These are phyloP conservation scores for Sorex araneus DNA, from an alignment of 2,113 vertebrate species.

Conservation along the genomic window DNA sequence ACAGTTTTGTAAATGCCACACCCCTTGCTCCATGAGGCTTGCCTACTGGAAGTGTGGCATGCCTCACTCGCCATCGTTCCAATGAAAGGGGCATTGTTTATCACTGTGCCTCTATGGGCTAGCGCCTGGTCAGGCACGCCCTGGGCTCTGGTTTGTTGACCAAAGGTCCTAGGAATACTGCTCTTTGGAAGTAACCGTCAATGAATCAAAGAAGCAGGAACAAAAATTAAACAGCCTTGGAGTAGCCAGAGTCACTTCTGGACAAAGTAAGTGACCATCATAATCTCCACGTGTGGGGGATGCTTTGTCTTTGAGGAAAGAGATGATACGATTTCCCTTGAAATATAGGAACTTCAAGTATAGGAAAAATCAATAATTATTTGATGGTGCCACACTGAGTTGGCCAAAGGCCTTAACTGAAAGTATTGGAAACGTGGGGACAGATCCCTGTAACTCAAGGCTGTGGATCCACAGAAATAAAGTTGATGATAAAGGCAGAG, in stretches of 20 bases:
- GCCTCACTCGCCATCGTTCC: neutral
- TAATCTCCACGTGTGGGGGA: neutral
- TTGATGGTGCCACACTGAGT: neutral
- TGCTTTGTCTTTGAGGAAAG: neutral
- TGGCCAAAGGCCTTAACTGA: constrained; percentile 6
- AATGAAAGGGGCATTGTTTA: neutral
- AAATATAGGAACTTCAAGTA: constrained; percentile 42
- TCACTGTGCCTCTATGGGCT: neutral
- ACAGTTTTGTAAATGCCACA: neutral
- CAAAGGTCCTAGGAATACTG: neutral
- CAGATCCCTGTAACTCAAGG: constrained; percentile 38
- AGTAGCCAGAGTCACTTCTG: neutral
- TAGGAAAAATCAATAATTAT: neutral
- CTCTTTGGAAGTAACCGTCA: neutral
- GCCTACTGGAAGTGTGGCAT: neutral
- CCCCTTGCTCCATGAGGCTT: neutral
- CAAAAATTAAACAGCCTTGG: constrained; percentile 29
- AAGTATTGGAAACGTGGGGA: constrained; percentile 51
- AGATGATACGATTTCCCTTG: neutral
- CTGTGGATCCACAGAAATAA: neutral
- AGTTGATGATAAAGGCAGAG: constrained; percentile 36
- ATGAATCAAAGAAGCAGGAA: constrained; percentile 7
- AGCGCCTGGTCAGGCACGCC: constrained; percentile 26
- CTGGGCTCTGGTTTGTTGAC: neutral
- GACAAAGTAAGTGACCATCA: constrained; percentile 12